Percentiles rank a stretch among this genome's conserved stretches.
Evolutionary conservation across 2,888 invertebrate species (phyloP).

Genomic region (Balanococcus diminutus): DNA sequence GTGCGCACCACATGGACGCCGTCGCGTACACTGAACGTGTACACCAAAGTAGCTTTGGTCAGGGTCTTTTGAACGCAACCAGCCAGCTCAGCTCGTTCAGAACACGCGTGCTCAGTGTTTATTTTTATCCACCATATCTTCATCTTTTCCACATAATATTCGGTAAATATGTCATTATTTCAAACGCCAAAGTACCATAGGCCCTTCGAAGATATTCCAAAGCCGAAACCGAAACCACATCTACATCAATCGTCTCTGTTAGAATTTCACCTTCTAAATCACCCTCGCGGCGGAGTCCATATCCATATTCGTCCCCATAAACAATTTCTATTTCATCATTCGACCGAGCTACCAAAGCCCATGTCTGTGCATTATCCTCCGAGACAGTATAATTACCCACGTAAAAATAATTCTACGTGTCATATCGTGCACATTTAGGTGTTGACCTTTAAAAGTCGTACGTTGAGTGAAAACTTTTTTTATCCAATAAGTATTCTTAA

Average conservation of each 20-base stretch:
- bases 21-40: not conserved
- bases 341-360: not conserved
- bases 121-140: not conserved
- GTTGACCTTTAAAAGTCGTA: conserved; percentile 23
- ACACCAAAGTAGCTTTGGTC: conserved; percentile 9
- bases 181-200: not conserved
- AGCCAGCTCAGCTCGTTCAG: not conserved
- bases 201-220: not conserved
- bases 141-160: not conserved
- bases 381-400: conserved; percentile 16
- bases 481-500: not conserved
- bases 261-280: not conserved
- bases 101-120: not conserved
- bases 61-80: conserved; percentile 27
- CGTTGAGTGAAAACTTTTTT: not conserved
- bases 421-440: conserved; percentile 10
- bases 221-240: not conserved
- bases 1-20: not conserved
- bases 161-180: not conserved
- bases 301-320: not conserved
- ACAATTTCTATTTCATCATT: conserved; percentile 15
- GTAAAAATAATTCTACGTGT: conserved; percentile 25
- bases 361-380: not conserved
- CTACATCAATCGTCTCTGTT: too few relatives aligned
- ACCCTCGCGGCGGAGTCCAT: not conserved